Percentiles rank a stretch among this genome's conserved stretches.
phyloP scores from a whole-genome alignment of 2,888 invertebrate genomes.

The Caenorhabditis sulstoni region DNA sequence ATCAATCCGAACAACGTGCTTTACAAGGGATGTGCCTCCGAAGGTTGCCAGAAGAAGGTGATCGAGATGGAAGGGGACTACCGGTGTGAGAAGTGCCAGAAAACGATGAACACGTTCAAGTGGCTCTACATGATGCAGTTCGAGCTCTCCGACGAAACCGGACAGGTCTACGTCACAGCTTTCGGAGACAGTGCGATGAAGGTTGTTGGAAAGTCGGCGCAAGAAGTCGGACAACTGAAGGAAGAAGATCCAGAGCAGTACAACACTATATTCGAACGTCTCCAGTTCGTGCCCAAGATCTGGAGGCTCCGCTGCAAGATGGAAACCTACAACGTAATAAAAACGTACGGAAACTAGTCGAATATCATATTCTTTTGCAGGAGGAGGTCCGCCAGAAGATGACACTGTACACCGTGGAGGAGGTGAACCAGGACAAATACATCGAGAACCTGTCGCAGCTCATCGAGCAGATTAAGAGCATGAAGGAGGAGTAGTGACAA shows the following conservation, averaged over 20 bases:
- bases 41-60: conserved; percentile 92
- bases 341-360: not conserved
- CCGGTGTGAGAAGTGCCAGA: conserved; percentile 95
- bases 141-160: conserved; percentile 90
- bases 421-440: conserved; percentile 68
- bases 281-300: conserved; percentile 88
- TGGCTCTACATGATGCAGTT: conserved; percentile 84
- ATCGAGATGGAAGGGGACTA: conserved; percentile 91
- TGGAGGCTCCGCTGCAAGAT: conserved; percentile 91
- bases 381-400: conserved; percentile 70
- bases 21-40: conserved; percentile 92
- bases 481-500: conserved; percentile 23
- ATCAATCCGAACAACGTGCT: conserved; percentile 89
- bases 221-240: conserved; percentile 87
- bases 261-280: conserved; percentile 86
- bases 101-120: conserved; percentile 89
- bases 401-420: conserved; percentile 62
- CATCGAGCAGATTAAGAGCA: conserved; percentile 39
- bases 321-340: conserved; percentile 89
- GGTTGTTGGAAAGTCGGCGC: conserved; percentile 86
- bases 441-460: conserved; percentile 60
- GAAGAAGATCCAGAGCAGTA: conserved; percentile 83
- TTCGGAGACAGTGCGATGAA: conserved; percentile 89
- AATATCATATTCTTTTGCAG: conserved; percentile 54
- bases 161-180: conserved; percentile 91